Base-by-base conservation (phyloP, 1,140 invertebrate genomes). In the Drosophila sulfurigaster region DNA sequence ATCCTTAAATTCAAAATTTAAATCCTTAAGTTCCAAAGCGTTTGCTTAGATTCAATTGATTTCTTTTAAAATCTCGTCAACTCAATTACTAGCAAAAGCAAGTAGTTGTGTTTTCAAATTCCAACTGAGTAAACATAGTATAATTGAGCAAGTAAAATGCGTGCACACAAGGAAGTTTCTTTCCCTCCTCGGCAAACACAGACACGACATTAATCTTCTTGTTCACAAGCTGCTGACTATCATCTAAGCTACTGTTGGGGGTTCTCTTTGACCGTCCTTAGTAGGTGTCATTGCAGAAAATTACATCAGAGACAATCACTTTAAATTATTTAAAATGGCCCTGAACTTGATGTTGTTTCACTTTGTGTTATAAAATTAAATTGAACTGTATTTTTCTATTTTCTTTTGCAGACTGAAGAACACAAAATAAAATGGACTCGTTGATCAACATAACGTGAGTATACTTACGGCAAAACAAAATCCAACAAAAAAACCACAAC, bases 391-490 rank as follows among this genome's bases (percentile, higher is more conserved):
- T 20, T 13, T 20, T 48, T 16, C 8, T 3, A 45, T 41, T 20
- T 62, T 62, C 16, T 11, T 20, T 66, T 73, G 3, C 56, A 76
- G 57, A 11, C 48, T 30, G 5, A 48, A 10, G 6, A 20, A 30
- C 5, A 11, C 8, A 6, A 35, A 2, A 4, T n/a, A 45, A 13
- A 38, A 41, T 30, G 59, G 2, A 41, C 15, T 25, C 11, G 8
- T 66, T 45, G 6, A 51, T 65, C 56, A 62, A 13, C 20, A 46
- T 51, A 30, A 62, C 41, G 65, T 75, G 54, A 57, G 54, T 56
- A 52, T 86, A 86, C 82, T 86, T 86, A 86, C 83, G 83, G 7
- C 10, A 62, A 25, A 25, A 35, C 20, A 43, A 20, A 49, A 45
- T 16, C 41, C 57, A 62, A 56, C 20, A 25, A 72, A 51, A 80